Evolutionary conservation across 2,113 vertebrate genomes (phyloP).

Genomic region (Rhinoderma darwinii): DNA sequence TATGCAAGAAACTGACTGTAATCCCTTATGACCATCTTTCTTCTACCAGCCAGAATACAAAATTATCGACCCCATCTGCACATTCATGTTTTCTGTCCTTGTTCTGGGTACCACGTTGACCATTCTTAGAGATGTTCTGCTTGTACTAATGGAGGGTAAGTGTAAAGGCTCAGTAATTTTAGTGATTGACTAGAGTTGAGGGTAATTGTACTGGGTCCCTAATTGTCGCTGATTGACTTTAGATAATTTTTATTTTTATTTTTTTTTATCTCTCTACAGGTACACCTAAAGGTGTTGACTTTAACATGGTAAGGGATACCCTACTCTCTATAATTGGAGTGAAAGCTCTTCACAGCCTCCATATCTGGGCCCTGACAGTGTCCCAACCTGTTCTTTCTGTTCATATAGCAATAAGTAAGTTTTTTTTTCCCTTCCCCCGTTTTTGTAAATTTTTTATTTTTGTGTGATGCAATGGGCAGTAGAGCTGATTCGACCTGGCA

Average conservation of each 20-base stretch:
- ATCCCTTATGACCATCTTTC: background rate
- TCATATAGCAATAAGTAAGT: conserved; percentile 81
- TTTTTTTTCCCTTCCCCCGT: too few species aligned
- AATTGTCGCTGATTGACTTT: background rate
- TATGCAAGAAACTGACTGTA: background rate
- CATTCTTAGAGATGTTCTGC: conserved; percentile 82
- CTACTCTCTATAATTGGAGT: conserved; percentile 82
- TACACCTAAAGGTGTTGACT: conserved; percentile 75
- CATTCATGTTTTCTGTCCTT: conserved; percentile 87
- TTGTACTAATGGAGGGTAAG: conserved; percentile 90
- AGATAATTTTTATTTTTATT: too few species aligned
- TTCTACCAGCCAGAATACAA: conserved; percentile 83
- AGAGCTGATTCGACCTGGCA: too few species aligned
- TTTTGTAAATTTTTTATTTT: too few species aligned
- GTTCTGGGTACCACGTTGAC: conserved; percentile 85
- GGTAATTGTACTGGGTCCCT: background rate
- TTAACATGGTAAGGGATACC: conserved; percentile 72
- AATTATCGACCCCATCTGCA: conserved; percentile 87
- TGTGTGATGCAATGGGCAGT: too few species aligned
- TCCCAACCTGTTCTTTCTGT: conserved; percentile 79
- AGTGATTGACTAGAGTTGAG: background rate
- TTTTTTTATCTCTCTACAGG: conserved; percentile 59
- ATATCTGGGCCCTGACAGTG: conserved; percentile 85
- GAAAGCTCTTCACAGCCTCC: conserved; percentile 81
- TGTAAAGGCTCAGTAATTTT: background rate